Percentiles rank a stretch among this genome's conserved stretches.
phyloP scores from a whole-genome alignment of 2,888 invertebrate species.

The Parelbella ahira region DNA sequence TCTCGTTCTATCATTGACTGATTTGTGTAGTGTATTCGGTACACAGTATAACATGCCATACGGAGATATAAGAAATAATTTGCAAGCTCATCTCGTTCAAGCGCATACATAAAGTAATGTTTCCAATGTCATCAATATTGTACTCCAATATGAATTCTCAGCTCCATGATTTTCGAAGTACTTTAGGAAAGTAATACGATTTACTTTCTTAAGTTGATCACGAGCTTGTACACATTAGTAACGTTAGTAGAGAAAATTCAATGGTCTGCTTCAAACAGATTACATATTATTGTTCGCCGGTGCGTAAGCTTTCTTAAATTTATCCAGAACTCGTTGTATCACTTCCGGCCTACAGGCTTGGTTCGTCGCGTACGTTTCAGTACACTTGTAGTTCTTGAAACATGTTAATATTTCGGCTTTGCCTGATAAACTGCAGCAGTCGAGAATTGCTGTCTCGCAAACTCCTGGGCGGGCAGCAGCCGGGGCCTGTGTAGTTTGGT shows the following conservation, averaged over 20 bases:
- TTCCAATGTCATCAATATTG: too few relatives aligned
- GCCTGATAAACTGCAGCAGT: conserved; percentile 45
- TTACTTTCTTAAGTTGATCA: conserved; percentile 1
- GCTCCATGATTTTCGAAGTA: not conserved
- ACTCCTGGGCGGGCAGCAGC: conserved; percentile 33
- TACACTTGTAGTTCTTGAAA: conserved; percentile 48
- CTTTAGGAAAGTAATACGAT: conserved; percentile 2
- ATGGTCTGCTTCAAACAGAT: too few relatives aligned
- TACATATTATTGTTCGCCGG: conserved; percentile 2
- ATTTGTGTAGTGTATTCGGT: too few relatives aligned
- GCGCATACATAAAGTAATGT: too few relatives aligned
- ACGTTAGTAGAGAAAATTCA: too few relatives aligned
- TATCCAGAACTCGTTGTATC: conserved; percentile 42
- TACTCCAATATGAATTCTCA: not conserved
- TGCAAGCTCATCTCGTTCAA: too few relatives aligned
- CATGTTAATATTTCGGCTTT: conserved; percentile 36
- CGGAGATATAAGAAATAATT: too few relatives aligned
- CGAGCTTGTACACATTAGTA: not conserved
- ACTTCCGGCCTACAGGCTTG: conserved; percentile 41
- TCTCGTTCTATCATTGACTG: too few relatives aligned
- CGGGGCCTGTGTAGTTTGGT: conserved; percentile 34
- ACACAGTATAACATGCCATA: too few relatives aligned
- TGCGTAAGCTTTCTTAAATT: conserved; percentile 47
- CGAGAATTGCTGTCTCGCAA: conserved; percentile 57
- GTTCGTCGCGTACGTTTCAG: conserved; percentile 35